Conservation (phyloP, 1,140 invertebrate genomes). For the Bemisia tabaci region DNA sequence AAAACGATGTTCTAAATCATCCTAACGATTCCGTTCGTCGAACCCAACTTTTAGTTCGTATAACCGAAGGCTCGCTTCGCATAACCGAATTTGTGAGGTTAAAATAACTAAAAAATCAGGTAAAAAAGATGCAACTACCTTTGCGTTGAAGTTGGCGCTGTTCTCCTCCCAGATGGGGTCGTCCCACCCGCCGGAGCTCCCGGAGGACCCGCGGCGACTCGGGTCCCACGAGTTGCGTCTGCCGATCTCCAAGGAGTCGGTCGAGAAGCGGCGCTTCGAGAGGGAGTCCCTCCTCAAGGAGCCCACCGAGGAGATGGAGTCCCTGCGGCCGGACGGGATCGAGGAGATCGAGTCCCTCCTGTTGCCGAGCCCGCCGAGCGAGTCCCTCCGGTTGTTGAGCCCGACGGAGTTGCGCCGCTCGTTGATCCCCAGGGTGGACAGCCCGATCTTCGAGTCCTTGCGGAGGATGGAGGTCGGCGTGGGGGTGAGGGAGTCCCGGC, state of each 20-base stretch:
- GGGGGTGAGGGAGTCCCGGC: slow-evolving; percentile 23
- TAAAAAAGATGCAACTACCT: neutral
- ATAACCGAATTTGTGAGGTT: no score
- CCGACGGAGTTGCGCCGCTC: no score
- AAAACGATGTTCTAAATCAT: no score
- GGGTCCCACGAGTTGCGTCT: slow-evolving; percentile 54
- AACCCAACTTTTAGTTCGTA: no score
- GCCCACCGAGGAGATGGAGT: slow-evolving; percentile 29
- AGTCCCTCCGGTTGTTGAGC: neutral
- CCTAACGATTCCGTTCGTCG: no score
- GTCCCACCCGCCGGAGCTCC: slow-evolving; percentile 38
- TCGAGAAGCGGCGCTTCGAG: slow-evolving; percentile 42
- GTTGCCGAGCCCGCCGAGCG: neutral
- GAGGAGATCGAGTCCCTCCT: slow-evolving; percentile 2
- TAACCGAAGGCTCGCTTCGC: no score
- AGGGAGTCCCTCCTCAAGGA: slow-evolving; percentile 38
- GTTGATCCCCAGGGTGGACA: slow-evolving; percentile 1
- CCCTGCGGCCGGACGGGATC: slow-evolving; percentile 19
- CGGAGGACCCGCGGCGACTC: slow-evolving; percentile 41
- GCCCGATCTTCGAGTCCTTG: slow-evolving; percentile 1
- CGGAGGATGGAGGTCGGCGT: slow-evolving; percentile 9
- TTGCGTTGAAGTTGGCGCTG: neutral
- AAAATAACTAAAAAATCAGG: no score
- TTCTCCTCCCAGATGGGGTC: slow-evolving; percentile 35
- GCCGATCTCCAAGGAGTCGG: slow-evolving; percentile 50